Base-by-base conservation (phyloP, 2,797 vertebrate species). In the Poecilia velifera region DNA sequence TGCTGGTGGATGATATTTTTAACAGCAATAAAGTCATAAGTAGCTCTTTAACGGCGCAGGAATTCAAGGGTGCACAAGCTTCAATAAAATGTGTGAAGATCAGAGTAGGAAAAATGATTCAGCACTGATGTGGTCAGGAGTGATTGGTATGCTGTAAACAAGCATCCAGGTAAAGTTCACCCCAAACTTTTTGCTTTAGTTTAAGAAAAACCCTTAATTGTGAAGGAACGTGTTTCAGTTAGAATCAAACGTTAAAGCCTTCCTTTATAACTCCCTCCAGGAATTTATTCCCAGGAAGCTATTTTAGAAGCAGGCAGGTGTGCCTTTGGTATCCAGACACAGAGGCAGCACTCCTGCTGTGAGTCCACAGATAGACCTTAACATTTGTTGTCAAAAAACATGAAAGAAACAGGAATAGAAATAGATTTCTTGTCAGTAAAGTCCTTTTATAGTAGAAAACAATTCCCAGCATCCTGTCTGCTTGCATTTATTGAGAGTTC, bases 231-330 rank as follows among this genome's bases (percentile, higher is more conserved):
- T 20, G 16, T 81, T 80, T 34, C 51, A 62, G 41, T 83, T 57
- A 0, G 34, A 82, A 71, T 74, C 28, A 46, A 70, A 74, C n/a
- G 64, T 76, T 5, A 51, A 55, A 70, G 25, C 12, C 74, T 83
- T n/a, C 25, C 22, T 77, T 80, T 25, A 45, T 64, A 76, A 62
- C 74, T 45, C 47, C 81, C 71, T 80, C 9, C 20, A 80, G 85
- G 84, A 90, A 84, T 87, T 64, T 88, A 20, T 85, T 45, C 77
- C 18, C 45, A 80, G 79, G 82, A 87, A 82, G 83, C 84, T 92
- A 91, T 93, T 93, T 92, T 59, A n/a, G 78, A 90, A 76, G 0
- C 62, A 18, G 87, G 83, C 93, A 93, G 92, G 91, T 94, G 91
- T 78, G 84, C 82, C 4, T 86, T 72, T 86, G 89, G 88, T 82